Conservation (phyloP, 2,113 vertebrate species). For the Cephalopterus ornatus region DNA sequence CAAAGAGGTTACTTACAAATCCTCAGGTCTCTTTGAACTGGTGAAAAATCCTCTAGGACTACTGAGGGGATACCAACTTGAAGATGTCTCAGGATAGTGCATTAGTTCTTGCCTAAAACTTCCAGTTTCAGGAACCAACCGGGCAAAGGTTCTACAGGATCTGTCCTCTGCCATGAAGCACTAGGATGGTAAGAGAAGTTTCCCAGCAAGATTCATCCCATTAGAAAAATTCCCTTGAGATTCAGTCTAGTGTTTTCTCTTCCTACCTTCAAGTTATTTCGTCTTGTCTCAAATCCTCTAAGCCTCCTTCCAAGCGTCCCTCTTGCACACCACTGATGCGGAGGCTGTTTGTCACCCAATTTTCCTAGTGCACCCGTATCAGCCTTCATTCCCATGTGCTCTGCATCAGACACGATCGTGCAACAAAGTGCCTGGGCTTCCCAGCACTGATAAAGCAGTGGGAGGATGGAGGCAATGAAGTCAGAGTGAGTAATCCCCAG, state of each 20-base stretch:
- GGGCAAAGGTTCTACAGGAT: neutral
- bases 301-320: neutral
- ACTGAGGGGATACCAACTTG: neutral
- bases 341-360: neutral
- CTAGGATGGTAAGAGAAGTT: neutral
- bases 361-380: neutral
- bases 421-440: neutral
- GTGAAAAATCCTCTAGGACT: neutral
- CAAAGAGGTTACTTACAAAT: neutral
- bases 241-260: neutral
- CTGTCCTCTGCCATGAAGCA: neutral
- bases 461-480: slow-evolving; percentile 51
- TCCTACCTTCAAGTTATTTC: neutral
- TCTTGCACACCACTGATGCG: rapidly evolving
- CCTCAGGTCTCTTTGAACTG: neutral
- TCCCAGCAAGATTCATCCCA: neutral
- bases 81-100: neutral
- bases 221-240: neutral
- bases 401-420: neutral
- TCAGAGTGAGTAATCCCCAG: slow-evolving; percentile 53
- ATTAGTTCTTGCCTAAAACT: neutral
- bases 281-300: neutral
- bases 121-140: neutral
- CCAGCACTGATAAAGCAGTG: neutral
- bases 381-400: neutral